phyloP scores from a whole-genome alignment of 2,113 vertebrate genomes.

The Ctenodactylus gundi region DNA sequence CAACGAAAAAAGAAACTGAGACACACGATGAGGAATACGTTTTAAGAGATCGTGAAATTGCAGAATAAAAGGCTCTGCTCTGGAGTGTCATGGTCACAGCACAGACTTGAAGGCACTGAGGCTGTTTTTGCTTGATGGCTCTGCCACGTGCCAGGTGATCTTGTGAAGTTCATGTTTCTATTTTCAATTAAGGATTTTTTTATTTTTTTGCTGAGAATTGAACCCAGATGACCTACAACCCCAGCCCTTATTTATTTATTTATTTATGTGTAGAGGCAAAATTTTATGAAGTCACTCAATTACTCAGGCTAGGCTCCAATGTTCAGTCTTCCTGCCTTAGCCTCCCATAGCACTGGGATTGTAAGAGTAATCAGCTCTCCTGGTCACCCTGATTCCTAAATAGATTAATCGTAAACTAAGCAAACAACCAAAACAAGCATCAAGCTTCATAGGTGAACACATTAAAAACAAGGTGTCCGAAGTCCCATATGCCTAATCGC shows the following conservation, averaged over 20 bases:
- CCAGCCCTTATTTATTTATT: not conserved
- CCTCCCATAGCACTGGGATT: not conserved
- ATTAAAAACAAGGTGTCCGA: not conserved
- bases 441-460: not conserved
- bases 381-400: not conserved
- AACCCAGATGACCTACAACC: not conserved
- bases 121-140: not conserved
- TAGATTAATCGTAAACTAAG: not conserved
- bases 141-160: not conserved
- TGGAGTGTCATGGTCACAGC: not conserved
- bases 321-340: too few species aligned
- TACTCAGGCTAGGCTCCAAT: not conserved
- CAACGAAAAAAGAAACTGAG: too few species aligned
- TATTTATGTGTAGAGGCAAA: not conserved
- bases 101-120: not conserved
- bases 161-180: not conserved
- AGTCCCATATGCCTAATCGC: not conserved
- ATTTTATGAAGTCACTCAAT: not conserved
- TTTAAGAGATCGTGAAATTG: not conserved
- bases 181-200: not conserved
- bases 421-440: not conserved
- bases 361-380: too few species aligned
- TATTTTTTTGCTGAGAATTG: too few species aligned
- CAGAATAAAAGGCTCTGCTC: not conserved
- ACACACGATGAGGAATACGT: not conserved